Evolutionary conservation across 2,888 invertebrate genomes (phyloP), one percentile per base, ranked within the genome.

Genomic region (Alsophila aescularia): DNA sequence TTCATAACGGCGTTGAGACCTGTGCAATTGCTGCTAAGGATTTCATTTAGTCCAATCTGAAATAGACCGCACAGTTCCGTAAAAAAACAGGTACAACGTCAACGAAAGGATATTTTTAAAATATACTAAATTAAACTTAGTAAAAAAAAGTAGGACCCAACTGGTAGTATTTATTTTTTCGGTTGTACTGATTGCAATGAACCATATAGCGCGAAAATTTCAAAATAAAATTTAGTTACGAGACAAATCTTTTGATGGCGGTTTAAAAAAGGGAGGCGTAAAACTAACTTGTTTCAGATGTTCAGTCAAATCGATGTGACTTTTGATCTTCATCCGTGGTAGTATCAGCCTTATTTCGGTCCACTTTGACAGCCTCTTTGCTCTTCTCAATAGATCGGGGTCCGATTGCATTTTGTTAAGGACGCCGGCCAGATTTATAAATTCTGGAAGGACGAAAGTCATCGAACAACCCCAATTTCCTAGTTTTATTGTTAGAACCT

Each of bases 251-350:
- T 21, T 21, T 6, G 21, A 21, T 5, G 4, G 21, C 21, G 4
- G 6, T 27, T 8, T 29, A 29, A n/a, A 29, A 2, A 10, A 2
- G n/a, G 8, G 2, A 29, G n/a, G n/a, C n/a, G 12, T 32, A 13
- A n/a, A 7, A 12, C 21, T 63, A 64, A 87, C 87, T 66, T 70
- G 59, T 67, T 73, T 70, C 9, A 87, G 57, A 36, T 73, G 70
- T 9, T 70, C 73, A 2, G 74, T 75, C 72, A 78, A 77, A 49
- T 85, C 80, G 1, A 83, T 50, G 21, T 58, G 58, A 0, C 72
- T 73, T 53, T 81, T 86, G 5, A 87, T 80, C 64, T 81, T 82
- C 32, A 87, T 70, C 21, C 73, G 73, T 0, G 87, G 87, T 12
- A 87, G 1, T 3, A 55, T 48, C 0, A 85, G n/a, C 7, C 49